A percentile compares a stretch with the other conserved stretches of the same genome.
phyloP scores from a whole-genome alignment of 2,113 vertebrate species.

The Hyperoodon ampullatus region DNA sequence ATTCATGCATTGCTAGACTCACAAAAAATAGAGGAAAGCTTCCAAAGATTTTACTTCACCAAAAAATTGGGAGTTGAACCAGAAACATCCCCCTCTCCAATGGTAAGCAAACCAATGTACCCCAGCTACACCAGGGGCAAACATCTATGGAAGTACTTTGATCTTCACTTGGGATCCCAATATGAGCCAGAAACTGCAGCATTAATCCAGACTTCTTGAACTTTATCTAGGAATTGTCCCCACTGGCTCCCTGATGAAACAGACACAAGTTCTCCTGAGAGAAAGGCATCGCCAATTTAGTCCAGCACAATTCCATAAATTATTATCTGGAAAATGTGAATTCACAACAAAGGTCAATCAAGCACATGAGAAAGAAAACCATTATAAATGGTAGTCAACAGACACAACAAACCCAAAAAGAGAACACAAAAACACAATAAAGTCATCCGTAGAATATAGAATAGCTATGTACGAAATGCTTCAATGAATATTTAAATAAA shows the following conservation, averaged over 20 bases:
- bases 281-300: neutral
- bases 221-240: slow-evolving; percentile 12
- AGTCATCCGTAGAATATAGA: neutral
- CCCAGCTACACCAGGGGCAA: neutral
- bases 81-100: neutral
- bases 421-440: neutral
- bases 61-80: neutral
- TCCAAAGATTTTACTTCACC: neutral
- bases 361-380: neutral
- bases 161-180: neutral
- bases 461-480: neutral
- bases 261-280: neutral
- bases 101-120: neutral
- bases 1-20: neutral
- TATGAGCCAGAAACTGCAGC: neutral
- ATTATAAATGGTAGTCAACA: neutral
- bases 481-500: slow-evolving; percentile 12
- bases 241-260: neutral
- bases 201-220: slow-evolving; percentile 7
- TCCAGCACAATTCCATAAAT: neutral
- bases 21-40: neutral
- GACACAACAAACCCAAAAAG: neutral
- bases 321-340: neutral
- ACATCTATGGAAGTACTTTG: neutral
- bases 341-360: neutral